Evolutionary conservation across 1,140 invertebrate species (phyloP).

Genomic region (Cepaea nemoralis): DNA sequence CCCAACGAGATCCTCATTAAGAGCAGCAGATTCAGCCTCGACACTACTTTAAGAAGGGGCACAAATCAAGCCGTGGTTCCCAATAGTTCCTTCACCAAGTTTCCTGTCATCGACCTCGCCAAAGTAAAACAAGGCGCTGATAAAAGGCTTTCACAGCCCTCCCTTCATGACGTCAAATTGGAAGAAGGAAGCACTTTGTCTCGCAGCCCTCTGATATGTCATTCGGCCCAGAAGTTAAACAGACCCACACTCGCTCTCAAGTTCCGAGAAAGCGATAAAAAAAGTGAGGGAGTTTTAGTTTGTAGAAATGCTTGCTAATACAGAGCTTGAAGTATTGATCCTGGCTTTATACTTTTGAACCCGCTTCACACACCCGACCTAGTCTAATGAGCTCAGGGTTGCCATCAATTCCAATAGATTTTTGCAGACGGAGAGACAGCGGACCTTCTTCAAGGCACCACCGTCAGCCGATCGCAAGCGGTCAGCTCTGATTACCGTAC

Average conservation of each 20-base stretch:
- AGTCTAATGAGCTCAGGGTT: neutral
- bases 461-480: neutral
- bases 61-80: neutral
- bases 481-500: neutral
- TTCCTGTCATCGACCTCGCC: neutral
- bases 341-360: neutral
- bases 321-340: neutral
- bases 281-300: neutral
- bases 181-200: neutral
- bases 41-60: neutral
- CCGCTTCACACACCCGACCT: neutral
- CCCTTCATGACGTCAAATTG: neutral
- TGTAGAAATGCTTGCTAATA: neutral
- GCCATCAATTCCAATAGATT: too few species aligned
- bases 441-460: too few species aligned
- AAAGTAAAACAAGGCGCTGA: neutral
- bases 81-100: constrained; percentile 1
- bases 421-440: too few species aligned
- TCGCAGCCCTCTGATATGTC: neutral
- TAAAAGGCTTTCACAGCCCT: neutral
- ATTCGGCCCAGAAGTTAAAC: neutral
- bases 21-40: neutral
- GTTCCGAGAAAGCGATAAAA: neutral
- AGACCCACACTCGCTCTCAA: neutral
- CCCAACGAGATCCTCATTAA: neutral